These are phyloP conservation scores for Ploceus nigricollis DNA, from an alignment of 2,113 vertebrate genomes.

Conservation along the genomic window DNA sequence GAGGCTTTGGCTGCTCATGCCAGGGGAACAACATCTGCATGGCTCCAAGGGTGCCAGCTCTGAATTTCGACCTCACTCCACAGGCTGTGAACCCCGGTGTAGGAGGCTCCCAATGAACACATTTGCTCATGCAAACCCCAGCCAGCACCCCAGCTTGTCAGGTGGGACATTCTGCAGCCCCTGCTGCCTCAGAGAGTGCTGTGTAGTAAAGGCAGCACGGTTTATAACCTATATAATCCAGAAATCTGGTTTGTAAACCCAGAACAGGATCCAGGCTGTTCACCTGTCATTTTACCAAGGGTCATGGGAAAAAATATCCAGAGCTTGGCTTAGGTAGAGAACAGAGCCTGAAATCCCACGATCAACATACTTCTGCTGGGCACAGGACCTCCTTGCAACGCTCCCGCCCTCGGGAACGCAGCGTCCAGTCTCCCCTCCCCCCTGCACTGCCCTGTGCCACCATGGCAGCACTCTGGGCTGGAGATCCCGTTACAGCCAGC, in stretches of 20 bases:
- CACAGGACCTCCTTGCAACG: not conserved
- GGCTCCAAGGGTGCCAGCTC: not conserved
- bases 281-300: not conserved
- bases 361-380: not conserved
- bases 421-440: not conserved
- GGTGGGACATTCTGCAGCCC: not conserved
- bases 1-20: not conserved
- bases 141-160: not conserved
- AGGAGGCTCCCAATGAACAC: not conserved
- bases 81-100: not conserved
- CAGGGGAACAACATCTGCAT: not conserved
- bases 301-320: not conserved
- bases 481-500: not conserved
- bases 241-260: not conserved
- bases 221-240: not conserved
- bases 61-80: not conserved
- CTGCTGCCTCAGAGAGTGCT: not conserved
- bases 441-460: not conserved
- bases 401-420: not conserved
- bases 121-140: not conserved
- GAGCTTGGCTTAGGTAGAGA: not conserved
- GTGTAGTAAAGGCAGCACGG: not conserved
- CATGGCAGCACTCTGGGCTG: not conserved
- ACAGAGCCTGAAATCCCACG: not conserved
- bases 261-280: not conserved